A percentile compares a stretch with the other conserved stretches of the same genome.
Conservation (phyloP, 2,797 vertebrate genomes). For the Miichthys miiuy region DNA sequence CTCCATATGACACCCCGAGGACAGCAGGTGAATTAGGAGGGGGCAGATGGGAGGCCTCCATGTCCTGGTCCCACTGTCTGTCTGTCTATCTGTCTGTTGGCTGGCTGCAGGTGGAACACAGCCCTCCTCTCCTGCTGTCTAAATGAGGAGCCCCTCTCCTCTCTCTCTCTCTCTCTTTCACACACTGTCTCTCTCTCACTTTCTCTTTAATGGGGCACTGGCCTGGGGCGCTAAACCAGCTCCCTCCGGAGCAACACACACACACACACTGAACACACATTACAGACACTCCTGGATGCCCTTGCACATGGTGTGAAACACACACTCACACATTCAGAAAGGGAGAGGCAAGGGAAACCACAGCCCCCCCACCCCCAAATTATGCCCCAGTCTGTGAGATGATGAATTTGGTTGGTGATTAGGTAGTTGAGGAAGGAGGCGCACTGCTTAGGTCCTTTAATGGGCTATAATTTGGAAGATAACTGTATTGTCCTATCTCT, state of each 20-base stretch:
- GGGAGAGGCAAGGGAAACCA: constrained; percentile 43
- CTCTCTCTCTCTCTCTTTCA: background rate
- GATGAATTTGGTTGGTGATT: constrained; percentile 79
- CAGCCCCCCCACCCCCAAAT: constrained; percentile 60
- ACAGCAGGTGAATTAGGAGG: constrained; percentile 67
- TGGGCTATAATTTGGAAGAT: constrained; percentile 82
- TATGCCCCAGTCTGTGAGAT: constrained; percentile 68
- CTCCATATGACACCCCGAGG: constrained; percentile 59
- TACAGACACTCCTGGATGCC: constrained; percentile 63
- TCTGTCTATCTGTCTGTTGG: constrained; percentile 48
- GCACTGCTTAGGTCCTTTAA: constrained; percentile 77
- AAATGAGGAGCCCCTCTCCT: constrained; percentile 65
- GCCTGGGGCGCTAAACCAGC: constrained; percentile 68
- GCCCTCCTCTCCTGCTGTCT: constrained; percentile 63
- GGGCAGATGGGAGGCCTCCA: constrained; percentile 64
- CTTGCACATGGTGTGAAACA: constrained; percentile 44
- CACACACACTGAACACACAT: constrained; percentile 64
- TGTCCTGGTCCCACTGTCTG: constrained; percentile 27
- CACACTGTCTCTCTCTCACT: constrained; percentile 21
- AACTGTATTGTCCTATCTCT: constrained; percentile 82
- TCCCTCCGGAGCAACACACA: constrained; percentile 61
- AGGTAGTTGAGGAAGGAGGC: constrained; percentile 76
- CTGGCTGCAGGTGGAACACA: constrained; percentile 68
- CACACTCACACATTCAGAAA: constrained; percentile 31
- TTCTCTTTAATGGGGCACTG: constrained; percentile 69